Conservation (phyloP, 2,888 invertebrate species). For the Cataglyphis rosenhaueri region DNA sequence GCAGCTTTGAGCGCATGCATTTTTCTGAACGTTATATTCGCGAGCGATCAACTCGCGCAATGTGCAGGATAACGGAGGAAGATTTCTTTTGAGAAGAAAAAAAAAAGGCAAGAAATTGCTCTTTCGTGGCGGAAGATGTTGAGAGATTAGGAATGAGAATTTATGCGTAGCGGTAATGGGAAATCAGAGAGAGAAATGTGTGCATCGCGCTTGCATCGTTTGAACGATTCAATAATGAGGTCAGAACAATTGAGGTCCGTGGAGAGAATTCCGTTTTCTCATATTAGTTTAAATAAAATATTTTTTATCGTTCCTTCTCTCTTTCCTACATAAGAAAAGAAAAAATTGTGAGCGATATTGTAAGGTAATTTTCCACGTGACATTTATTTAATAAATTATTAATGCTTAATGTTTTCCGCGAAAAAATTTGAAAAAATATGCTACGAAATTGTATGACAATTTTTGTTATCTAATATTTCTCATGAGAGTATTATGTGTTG, state of each 20-base stretch:
- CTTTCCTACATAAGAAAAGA: background rate
- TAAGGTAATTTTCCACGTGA: background rate
- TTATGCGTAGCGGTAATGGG: conserved; percentile 47
- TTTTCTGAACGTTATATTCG: conserved; percentile 5
- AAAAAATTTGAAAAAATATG: background rate
- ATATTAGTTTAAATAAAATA: conserved; percentile 4
- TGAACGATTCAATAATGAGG: conserved; percentile 42
- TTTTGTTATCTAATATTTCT: background rate
- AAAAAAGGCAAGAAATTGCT: conserved; percentile 61
- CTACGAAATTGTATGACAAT: background rate
- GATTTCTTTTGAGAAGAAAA: conserved; percentile 61
- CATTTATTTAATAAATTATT: background rate
- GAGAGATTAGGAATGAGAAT: conserved; percentile 62
- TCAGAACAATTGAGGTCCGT: conserved; percentile 34
- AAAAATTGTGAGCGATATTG: background rate
- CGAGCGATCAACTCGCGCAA: conserved; percentile 71
- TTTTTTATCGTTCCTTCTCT: background rate
- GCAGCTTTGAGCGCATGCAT: conserved; percentile 13
- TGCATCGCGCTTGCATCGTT: conserved; percentile 15
- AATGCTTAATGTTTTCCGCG: background rate
- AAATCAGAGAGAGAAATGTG: conserved; percentile 46
- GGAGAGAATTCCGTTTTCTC: conserved; percentile 16
- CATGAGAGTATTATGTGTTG: background rate
- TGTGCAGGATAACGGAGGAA: conserved; percentile 63
- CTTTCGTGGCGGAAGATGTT: conserved; percentile 58